Percentiles rank a stretch among this genome's conserved stretches.
Conservation (phyloP, 2,888 invertebrate genomes). For the Leptogaster cylindrica region DNA sequence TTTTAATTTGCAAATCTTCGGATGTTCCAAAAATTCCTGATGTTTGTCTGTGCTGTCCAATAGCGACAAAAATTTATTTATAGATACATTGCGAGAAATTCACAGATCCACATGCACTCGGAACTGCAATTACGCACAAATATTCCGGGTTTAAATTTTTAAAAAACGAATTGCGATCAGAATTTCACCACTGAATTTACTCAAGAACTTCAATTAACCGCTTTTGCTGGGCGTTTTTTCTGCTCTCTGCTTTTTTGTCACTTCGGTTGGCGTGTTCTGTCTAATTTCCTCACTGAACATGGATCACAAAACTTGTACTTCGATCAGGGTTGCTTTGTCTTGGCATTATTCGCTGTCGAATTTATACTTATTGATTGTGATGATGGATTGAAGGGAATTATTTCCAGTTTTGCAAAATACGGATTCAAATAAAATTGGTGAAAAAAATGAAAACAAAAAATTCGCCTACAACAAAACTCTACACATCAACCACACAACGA, state of each 20-base stretch:
- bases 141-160: no score
- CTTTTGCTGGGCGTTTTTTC: not conserved
- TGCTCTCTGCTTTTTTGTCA: not conserved
- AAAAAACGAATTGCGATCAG: no score
- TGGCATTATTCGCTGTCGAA: no score
- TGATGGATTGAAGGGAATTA: not conserved
- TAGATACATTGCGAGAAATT: slow-evolving; percentile 27
- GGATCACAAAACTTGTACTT: not conserved
- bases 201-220: not conserved
- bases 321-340: not conserved
- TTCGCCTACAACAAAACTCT: slow-evolving; percentile 36
- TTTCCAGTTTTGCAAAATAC: not conserved
- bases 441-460: slow-evolving; percentile 39
- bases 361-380: not conserved
- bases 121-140: slow-evolving; percentile 30
- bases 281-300: slow-evolving; percentile 7
- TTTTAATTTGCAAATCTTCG: slow-evolving; percentile 19
- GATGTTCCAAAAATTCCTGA: slow-evolving; percentile 24
- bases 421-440: slow-evolving; percentile 10
- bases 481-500: slow-evolving; percentile 43
- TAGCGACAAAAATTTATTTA: slow-evolving; percentile 38
- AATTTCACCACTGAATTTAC: slow-evolving; percentile 5
- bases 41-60: slow-evolving; percentile 19
- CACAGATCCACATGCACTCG: slow-evolving; percentile 5
- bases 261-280: slow-evolving; percentile 8